A percentile compares a stretch with the other conserved stretches of the same genome.
These are phyloP conservation scores for Aphaenogaster floridana DNA, from an alignment of 1,140 invertebrate genomes.

Conservation along the genomic window DNA sequence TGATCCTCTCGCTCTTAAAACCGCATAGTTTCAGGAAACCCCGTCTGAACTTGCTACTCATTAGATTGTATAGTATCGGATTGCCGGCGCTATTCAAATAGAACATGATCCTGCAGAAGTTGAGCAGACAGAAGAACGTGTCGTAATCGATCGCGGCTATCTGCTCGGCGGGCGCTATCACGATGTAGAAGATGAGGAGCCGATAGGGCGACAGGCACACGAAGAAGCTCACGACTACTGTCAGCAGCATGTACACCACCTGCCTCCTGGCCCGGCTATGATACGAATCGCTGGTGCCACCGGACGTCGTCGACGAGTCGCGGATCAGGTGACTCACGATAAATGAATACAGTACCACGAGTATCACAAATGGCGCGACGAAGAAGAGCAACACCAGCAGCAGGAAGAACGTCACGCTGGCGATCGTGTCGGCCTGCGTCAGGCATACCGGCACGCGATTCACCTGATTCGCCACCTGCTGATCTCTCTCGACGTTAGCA, in stretches of 20 bases:
- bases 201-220: slow-evolving; percentile 95
- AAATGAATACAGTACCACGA: slow-evolving; percentile 92
- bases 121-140: slow-evolving; percentile 92
- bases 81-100: slow-evolving; percentile 95
- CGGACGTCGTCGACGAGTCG: slow-evolving; percentile 88
- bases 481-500: slow-evolving; percentile 84
- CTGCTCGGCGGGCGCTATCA: slow-evolving; percentile 89
- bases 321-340: slow-evolving; percentile 92
- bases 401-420: slow-evolving; percentile 92
- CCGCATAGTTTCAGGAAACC: slow-evolving; percentile 91
- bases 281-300: slow-evolving; percentile 88
- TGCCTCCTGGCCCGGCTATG: slow-evolving; percentile 89
- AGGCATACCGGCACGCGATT: slow-evolving; percentile 89
- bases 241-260: slow-evolving; percentile 93
- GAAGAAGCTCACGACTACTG: slow-evolving; percentile 95
- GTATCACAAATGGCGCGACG: slow-evolving; percentile 91
- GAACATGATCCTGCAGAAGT: slow-evolving; percentile 94
- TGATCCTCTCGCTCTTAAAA: slow-evolving; percentile 84
- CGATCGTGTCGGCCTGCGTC: slow-evolving; percentile 89
- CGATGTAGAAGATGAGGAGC: slow-evolving; percentile 93
- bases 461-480: slow-evolving; percentile 85
- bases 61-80: slow-evolving; percentile 94
- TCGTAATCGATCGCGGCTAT: slow-evolving; percentile 90
- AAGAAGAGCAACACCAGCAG: slow-evolving; percentile 92
- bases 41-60: slow-evolving; percentile 94